Conservation (phyloP, 2,113 vertebrate genomes). For the Capreolus pygargus region DNA sequence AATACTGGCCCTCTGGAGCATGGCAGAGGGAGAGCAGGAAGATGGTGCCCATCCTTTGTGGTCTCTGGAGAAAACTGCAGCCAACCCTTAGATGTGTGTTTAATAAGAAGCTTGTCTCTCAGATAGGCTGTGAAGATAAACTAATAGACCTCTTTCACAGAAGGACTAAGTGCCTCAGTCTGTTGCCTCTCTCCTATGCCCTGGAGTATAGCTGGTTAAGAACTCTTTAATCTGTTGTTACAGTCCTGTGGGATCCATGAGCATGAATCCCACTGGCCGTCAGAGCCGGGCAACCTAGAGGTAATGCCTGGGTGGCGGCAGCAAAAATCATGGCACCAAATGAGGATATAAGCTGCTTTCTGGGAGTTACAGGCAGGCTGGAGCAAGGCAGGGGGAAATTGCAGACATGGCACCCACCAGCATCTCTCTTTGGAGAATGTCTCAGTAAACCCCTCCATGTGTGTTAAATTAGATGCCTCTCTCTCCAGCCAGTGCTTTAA, state of each 20-base stretch:
- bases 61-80: not conserved
- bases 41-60: not conserved
- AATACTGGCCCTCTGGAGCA: not conserved
- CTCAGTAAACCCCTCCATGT: not conserved
- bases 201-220: not conserved
- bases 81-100: not conserved
- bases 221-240: not conserved
- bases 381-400: not conserved
- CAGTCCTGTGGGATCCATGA: not conserved
- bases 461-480: not conserved
- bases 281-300: not conserved
- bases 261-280: not conserved
- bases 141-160: not conserved
- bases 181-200: not conserved
- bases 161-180: not conserved
- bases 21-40: not conserved
- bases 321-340: not conserved
- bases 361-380: not conserved
- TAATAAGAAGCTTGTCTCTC: not conserved
- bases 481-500: not conserved
- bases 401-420: not conserved
- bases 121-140: not conserved
- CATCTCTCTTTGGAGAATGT: not conserved
- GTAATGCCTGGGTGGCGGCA: not conserved
- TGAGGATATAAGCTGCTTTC: not conserved